Conservation (phyloP, 1,140 invertebrate species). For the Sinella curviseta region DNA sequence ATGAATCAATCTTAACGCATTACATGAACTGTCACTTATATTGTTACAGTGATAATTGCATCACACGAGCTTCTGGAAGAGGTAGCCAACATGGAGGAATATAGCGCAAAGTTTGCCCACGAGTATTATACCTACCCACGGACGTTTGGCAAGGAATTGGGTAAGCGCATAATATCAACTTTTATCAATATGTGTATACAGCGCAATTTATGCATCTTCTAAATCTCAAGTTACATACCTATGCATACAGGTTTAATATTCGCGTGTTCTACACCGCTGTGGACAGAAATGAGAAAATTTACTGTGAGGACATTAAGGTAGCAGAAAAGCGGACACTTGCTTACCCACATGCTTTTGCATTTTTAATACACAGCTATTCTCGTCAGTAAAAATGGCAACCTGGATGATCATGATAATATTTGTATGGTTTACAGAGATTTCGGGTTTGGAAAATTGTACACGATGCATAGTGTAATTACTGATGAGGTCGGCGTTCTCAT, state of each 20-base stretch:
- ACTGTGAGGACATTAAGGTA: slow-evolving; percentile 26
- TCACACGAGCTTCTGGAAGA: neutral
- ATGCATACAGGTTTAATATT: slow-evolving; percentile 8
- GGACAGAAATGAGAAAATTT: slow-evolving; percentile 22
- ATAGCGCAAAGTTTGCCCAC: neutral
- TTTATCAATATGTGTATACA: neutral
- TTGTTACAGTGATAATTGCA: neutral
- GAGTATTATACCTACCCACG: neutral
- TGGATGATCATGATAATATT: slow-evolving; percentile 2
- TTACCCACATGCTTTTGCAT: too few relatives aligned
- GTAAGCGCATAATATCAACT: too few relatives aligned
- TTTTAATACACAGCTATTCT: too few relatives aligned
- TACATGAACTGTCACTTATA: neutral
- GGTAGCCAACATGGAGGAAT: slow-evolving; percentile 24
- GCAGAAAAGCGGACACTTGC: neutral
- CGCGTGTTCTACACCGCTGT: neutral
- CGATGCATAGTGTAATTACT: slow-evolving; percentile 36
- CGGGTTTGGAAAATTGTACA: slow-evolving; percentile 36
- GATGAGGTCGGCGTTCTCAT: slow-evolving; percentile 5
- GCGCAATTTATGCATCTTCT: neutral
- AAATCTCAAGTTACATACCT: neutral
- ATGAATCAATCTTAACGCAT: too few relatives aligned
- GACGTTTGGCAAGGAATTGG: slow-evolving; percentile 2
- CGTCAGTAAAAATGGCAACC: too few relatives aligned
- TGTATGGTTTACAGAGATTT: slow-evolving; percentile 26